Evolutionary conservation across 2,113 vertebrate species (phyloP).

Genomic region (Asarcornis scutulata): DNA sequence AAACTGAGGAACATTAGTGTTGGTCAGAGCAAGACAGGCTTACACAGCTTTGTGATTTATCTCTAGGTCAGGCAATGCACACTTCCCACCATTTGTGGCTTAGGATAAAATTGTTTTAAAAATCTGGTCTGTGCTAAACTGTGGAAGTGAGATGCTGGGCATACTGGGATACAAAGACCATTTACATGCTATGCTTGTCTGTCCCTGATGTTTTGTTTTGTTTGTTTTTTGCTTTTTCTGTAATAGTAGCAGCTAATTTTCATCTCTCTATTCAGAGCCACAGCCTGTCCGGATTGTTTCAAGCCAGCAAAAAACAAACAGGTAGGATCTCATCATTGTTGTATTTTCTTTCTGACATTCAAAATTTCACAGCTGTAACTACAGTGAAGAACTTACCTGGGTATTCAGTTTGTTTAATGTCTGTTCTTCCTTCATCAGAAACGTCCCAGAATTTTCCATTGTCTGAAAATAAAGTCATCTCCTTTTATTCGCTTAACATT

Average conservation of each 20-base stretch:
- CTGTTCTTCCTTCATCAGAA: slow-evolving; percentile 7
- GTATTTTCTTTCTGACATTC: not conserved
- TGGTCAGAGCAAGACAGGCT: not conserved
- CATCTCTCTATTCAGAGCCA: slow-evolving; percentile 79
- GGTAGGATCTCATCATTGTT: slow-evolving; percentile 73
- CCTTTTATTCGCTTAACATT: not conserved
- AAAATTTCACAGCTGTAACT: slow-evolving; percentile 7
- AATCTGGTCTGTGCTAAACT: not conserved
- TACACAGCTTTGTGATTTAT: not conserved
- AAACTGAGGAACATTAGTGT: not conserved
- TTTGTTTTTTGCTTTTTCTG: not conserved
- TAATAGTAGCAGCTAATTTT: slow-evolving; percentile 19
- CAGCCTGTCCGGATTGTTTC: slow-evolving; percentile 89
- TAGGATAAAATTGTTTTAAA: not conserved
- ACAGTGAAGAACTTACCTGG: not conserved
- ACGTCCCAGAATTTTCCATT: not conserved
- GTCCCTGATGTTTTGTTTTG: not conserved
- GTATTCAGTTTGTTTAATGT: not conserved
- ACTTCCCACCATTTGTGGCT: not conserved
- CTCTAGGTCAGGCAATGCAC: not conserved
- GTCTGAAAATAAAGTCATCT: not conserved
- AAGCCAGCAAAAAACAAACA: slow-evolving; percentile 93
- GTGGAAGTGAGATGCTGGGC: not conserved
- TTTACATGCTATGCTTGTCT: not conserved
- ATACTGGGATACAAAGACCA: not conserved